Base-by-base conservation (phyloP, 2,797 vertebrate species). In the Acrossocheilus fasciatus region DNA sequence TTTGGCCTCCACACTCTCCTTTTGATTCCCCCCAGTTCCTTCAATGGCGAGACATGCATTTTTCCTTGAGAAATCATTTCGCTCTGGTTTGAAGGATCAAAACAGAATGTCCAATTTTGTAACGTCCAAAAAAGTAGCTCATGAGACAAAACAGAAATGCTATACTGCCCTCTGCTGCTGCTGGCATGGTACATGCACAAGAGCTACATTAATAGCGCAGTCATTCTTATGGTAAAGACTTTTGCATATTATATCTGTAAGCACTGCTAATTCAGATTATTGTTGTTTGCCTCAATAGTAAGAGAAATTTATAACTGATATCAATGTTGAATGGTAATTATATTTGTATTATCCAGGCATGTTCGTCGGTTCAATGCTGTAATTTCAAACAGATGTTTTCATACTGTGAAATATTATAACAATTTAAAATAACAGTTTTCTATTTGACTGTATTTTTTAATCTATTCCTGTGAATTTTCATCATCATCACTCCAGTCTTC, bases 81-180 rank as follows among this genome's bases (percentile, higher is more conserved):
- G 90, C 88, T 91, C 82, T 88, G 89, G 75, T 87, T 90, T 90
- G 86, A 88, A 88, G 85, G 90, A 92, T 89, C 90, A 93, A 91
- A 89, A 92, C 91, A 92, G 91, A 89, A 89, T 83, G 81, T 92
- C 89, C 92, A 90, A 94, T 92, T 92, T 84, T 76, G 87, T 86
- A 88, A 89, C 87, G 77, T 87, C 84, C 78, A 62, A 76, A 85
- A 86, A 86, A 57, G 90, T 83, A 89, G 85, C 41, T 66, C 75
- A 82, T 77, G 59, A 85, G 73, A 68, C 47, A 10, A 66, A 52
- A 89, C 80, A 80, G 82, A 83, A 92, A 92, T 90, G 78, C 85
- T 87, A 88, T 82, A 90, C 90, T 93, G 92, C 91, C 93, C 91
- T 89, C 90, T 88, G 72, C n/a, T 86, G 74, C 26, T 23, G 8